Percentiles rank a stretch among this genome's conserved stretches.
Conservation (phyloP, 2,797 vertebrate species). For the Falco biarmicus region DNA sequence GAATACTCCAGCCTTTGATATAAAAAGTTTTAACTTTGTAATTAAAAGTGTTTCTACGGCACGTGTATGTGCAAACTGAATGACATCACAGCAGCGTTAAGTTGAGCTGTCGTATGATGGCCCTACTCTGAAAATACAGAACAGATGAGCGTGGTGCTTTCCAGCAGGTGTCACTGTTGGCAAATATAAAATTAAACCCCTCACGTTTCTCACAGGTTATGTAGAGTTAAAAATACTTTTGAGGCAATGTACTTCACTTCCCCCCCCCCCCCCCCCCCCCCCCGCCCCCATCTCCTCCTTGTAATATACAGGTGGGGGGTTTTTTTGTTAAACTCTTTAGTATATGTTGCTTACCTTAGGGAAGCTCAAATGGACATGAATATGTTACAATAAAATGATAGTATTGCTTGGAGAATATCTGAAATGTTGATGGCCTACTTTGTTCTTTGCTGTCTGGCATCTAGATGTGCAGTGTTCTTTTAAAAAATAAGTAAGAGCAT, state of each 20-base stretch:
- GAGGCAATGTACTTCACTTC: neutral
- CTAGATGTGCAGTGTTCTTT: neutral
- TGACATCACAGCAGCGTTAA: neutral
- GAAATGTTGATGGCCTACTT: neutral
- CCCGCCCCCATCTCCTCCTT: neutral
- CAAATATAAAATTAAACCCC: conserved; percentile 74
- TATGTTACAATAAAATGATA: accelerated
- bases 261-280: too few relatives aligned
- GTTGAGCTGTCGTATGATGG: neutral
- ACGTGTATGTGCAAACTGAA: neutral
- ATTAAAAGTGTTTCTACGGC: neutral
- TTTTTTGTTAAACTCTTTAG: neutral
- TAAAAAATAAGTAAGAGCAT: neutral
- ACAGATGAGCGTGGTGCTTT: neutral
- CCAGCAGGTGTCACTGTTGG: conserved; percentile 84
- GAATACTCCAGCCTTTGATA: neutral
- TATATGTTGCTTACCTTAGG: neutral
- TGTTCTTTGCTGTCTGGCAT: neutral
- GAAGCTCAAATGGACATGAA: neutral
- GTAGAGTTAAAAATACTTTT: neutral
- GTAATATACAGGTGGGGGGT: too few relatives aligned
- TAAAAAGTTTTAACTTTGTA: accelerated
- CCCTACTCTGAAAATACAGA: neutral
- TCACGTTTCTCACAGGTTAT: neutral
- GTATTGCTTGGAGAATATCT: neutral